Evolutionary conservation across 2,888 invertebrate genomes (phyloP), one percentile per base, ranked within the genome.

Genomic region (Callyntrura sp.): DNA sequence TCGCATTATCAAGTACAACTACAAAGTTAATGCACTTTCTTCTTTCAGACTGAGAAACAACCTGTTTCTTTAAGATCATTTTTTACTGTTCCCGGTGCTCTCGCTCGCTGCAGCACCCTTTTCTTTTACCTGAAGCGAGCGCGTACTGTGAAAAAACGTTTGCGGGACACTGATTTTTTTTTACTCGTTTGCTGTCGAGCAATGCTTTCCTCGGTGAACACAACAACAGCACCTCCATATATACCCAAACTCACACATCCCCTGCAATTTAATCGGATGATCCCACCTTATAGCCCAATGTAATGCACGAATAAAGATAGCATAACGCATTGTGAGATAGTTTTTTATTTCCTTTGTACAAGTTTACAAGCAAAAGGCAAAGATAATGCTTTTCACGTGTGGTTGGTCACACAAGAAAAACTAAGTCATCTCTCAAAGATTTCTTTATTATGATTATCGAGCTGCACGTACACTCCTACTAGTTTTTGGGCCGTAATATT

Each of bases 11-110:
- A 35, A 35, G 3, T 35, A 35, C 35, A 35, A 35, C 35, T 35
- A 35, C 35, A 35, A 35, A 35, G 35, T 6, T 35, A 43, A 78
- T 78, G 78, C 78, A 55, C 78, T 78, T 78, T 57, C 51, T 28
- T 78, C 14, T 17, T 14, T 17, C 3, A 8, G 57, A n/a, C 17
- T 20, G 25, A 78, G 51, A 48, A 78, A 78, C 78, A 78, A 78
- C 55, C 55, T 78, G 78, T 55, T 55, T 78, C 78, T 23, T 78
- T 51, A 1, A 23, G 25, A 51, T 25, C 35, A 35, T 57, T 57
- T 17, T 17, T 17, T 6, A 6, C 17, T 17, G 4, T 14, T 17
- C 57, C 57, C 17, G 14, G 14, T 17, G 17, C 2, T 6, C 57
- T 17, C 57, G 3, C 57, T 17, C n/a, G n/a, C n/a, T n/a, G n/a